Evolutionary conservation across 1,140 invertebrate species (phyloP).

Genomic region (Tetraneura akinire): DNA sequence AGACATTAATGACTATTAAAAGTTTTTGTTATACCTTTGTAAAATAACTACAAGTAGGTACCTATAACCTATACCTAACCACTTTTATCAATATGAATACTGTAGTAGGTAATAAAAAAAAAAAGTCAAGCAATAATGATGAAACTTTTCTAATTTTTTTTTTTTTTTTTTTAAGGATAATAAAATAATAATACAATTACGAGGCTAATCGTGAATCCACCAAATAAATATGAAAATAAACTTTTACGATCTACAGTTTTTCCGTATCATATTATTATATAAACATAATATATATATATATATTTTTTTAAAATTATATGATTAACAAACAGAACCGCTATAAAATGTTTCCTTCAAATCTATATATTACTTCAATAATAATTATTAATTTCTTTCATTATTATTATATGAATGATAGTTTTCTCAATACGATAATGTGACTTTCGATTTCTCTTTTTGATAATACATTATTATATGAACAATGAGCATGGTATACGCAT

Average conservation of each 20-base stretch:
- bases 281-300: background rate
- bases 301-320: background rate
- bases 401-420: too few species aligned
- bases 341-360: too few species aligned
- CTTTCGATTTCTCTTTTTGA: background rate
- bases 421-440: background rate
- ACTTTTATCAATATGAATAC: constrained; percentile 22
- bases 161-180: constrained; percentile 4
- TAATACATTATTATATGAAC: too few species aligned
- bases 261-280: background rate
- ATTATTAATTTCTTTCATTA: too few species aligned
- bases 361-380: too few species aligned
- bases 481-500: too few species aligned
- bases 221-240: background rate
- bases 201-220: background rate
- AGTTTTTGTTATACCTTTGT: constrained; percentile 17
- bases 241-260: background rate
- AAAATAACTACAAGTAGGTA: constrained; percentile 8
- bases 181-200: constrained; percentile 15
- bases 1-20: constrained; percentile 15
- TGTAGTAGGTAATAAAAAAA: constrained; percentile 23
- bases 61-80: too few species aligned
- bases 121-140: constrained; percentile 14
- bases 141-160: constrained; percentile 36
- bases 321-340: background rate